Conservation (phyloP, 2,797 vertebrate genomes). For the Eulemur coronatus region DNA sequence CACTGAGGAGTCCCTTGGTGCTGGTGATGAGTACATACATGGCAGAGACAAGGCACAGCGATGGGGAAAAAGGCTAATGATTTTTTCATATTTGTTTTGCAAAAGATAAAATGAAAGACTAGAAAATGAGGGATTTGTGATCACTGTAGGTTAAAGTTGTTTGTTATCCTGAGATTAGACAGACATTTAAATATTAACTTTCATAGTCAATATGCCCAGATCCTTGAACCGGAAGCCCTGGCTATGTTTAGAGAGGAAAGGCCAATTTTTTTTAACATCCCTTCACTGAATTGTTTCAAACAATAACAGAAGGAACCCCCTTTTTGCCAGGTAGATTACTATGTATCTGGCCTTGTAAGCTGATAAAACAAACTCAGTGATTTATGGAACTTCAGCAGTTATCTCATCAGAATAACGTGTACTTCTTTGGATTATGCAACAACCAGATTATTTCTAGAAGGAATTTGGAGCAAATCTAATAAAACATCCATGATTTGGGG, state of each 20-base stretch:
- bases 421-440: conserved; percentile 11
- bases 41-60: neutral
- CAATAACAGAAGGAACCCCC: neutral
- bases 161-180: conserved; percentile 64
- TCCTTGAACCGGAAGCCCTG: conserved; percentile 52
- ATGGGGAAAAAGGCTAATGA: neutral
- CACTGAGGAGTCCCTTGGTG: neutral
- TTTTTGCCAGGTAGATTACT: neutral
- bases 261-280: conserved; percentile 45
- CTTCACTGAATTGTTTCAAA: conserved; percentile 53
- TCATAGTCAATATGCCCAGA: conserved; percentile 14
- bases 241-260: conserved; percentile 52
- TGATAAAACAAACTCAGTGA: conserved; percentile 16
- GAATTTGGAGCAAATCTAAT: conserved; percentile 54
- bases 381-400: conserved; percentile 44
- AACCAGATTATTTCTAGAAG: conserved; percentile 52
- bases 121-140: conserved; percentile 65
- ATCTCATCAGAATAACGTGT: neutral
- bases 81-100: conserved; percentile 71
- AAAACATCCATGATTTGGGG: conserved; percentile 29
- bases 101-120: conserved; percentile 61
- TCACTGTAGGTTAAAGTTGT: conserved; percentile 52
- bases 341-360: neutral
- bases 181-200: conserved; percentile 62
- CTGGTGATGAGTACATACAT: conserved; percentile 26